A percentile compares a stretch with the other conserved stretches of the same genome.
phyloP scores from a whole-genome alignment of 2,888 invertebrate genomes.

The Teinopalpus imperialis region DNA sequence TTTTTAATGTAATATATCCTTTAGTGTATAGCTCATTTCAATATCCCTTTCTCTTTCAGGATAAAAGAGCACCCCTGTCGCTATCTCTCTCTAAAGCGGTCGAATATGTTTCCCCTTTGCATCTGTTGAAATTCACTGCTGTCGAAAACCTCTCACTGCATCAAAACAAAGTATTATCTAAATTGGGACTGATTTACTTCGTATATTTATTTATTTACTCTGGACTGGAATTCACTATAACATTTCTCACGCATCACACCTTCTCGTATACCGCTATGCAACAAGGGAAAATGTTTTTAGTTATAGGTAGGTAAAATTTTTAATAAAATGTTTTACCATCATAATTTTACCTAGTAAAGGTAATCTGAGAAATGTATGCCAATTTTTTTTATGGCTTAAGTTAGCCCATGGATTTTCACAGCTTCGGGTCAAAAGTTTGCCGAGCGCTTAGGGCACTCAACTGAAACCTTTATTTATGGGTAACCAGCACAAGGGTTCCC shows the following conservation, averaged over 20 bases:
- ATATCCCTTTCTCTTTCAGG: conserved; percentile 65
- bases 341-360: too few relatives aligned
- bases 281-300: conserved; percentile 98
- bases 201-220: conserved; percentile 97
- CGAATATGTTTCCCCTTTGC: conserved; percentile 70
- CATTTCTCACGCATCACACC: conserved; percentile 96
- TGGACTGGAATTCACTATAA: conserved; percentile 97
- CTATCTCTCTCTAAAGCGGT: conserved; percentile 85
- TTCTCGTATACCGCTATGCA: conserved; percentile 96
- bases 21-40: background rate
- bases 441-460: too few relatives aligned
- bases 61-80: conserved; percentile 86
- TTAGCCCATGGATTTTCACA: too few relatives aligned
- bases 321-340: too few relatives aligned
- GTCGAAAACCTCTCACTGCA: conserved; percentile 83
- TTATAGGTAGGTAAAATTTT: conserved; percentile 84
- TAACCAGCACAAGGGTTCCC: too few relatives aligned
- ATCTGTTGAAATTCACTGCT: conserved; percentile 83
- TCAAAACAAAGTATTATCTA: conserved; percentile 85
- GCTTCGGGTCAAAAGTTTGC: too few relatives aligned
- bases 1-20: background rate
- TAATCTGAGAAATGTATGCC: too few relatives aligned
- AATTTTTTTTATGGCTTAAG: too few relatives aligned
- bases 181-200: conserved; percentile 91
- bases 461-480: too few relatives aligned